A percentile compares a stretch with the other conserved stretches of the same genome.
These are phyloP conservation scores for Pseudomugil gertrudae DNA, from an alignment of 2,797 vertebrate species.

Conservation along the genomic window DNA sequence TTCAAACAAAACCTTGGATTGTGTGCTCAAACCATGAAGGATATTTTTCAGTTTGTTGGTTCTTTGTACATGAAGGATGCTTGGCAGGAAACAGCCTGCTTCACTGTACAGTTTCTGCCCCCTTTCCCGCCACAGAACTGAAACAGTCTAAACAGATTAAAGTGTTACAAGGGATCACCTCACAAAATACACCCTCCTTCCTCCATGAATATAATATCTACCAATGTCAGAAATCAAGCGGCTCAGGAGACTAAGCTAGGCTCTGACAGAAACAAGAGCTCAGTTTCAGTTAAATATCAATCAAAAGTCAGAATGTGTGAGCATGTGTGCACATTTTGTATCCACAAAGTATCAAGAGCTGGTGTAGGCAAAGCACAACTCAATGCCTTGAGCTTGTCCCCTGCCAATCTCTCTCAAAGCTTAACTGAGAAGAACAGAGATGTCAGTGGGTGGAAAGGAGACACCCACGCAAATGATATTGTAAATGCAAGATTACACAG, in stretches of 20 bases:
- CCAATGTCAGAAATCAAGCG: conserved; percentile 83
- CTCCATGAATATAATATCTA: conserved; percentile 81
- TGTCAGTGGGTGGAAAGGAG: conserved; percentile 73
- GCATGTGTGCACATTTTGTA: conserved; percentile 31
- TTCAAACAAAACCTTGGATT: conserved; percentile 35
- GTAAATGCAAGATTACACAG: conserved; percentile 83
- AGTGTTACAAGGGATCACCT: conserved; percentile 83
- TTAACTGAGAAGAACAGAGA: conserved; percentile 71
- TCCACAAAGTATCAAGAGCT: conserved; percentile 64
- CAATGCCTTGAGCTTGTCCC: conserved; percentile 78
- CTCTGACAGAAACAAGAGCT: conserved; percentile 83
- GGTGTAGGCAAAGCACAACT: conserved; percentile 69
- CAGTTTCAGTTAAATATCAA: conserved; percentile 85
- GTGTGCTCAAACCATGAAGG: conserved; percentile 41
- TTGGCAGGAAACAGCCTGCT: conserved; percentile 66
- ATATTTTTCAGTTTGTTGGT: conserved; percentile 29
- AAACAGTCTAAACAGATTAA: conserved; percentile 86
- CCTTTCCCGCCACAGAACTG: conserved; percentile 69
- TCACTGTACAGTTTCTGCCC: conserved; percentile 70
- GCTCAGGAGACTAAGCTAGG: conserved; percentile 81
- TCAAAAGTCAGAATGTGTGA: conserved; percentile 66
- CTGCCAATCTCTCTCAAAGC: conserved; percentile 80
- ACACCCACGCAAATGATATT: conserved; percentile 81
- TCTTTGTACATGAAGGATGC: conserved; percentile 30
- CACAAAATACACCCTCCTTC: conserved; percentile 69